A percentile compares a stretch with the other conserved stretches of the same genome.
Conservation (phyloP, 1,140 invertebrate species). For the Triops cancriformis region DNA sequence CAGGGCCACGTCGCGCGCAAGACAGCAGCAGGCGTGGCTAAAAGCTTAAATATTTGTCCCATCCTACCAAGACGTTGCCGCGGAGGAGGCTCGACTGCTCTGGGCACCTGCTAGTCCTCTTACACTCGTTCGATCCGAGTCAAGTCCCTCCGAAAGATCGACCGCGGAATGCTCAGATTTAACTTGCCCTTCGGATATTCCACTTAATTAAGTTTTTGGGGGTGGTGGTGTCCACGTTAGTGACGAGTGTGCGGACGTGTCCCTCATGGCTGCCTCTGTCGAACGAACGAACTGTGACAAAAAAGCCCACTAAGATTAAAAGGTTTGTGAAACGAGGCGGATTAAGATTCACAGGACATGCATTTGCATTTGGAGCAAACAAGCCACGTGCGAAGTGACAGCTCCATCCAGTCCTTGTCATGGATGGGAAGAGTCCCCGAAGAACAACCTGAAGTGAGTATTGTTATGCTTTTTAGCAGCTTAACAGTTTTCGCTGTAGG, state of each 20-base stretch:
- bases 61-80: not conserved
- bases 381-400: slow-evolving; percentile 26
- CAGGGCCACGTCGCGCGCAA: not conserved
- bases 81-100: not conserved
- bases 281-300: not conserved
- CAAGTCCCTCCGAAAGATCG: not conserved
- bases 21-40: not conserved
- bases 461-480: not conserved
- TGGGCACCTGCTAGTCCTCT: not conserved
- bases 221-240: no score
- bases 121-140: not conserved
- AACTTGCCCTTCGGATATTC: no score
- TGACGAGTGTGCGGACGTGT: no score
- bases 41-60: not conserved
- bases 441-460: slow-evolving; percentile 27
- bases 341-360: slow-evolving; percentile 16
- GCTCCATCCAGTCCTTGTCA: slow-evolving; percentile 25
- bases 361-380: slow-evolving; percentile 23
- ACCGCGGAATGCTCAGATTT: no score
- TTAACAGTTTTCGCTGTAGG: no score
- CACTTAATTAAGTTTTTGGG: no score
- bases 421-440: slow-evolving; percentile 29
- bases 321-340: not conserved
- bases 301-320: not conserved
- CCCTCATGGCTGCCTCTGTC: no score